phyloP scores from a whole-genome alignment of 2,113 vertebrate species.

The Prionailurus viverrinus region DNA sequence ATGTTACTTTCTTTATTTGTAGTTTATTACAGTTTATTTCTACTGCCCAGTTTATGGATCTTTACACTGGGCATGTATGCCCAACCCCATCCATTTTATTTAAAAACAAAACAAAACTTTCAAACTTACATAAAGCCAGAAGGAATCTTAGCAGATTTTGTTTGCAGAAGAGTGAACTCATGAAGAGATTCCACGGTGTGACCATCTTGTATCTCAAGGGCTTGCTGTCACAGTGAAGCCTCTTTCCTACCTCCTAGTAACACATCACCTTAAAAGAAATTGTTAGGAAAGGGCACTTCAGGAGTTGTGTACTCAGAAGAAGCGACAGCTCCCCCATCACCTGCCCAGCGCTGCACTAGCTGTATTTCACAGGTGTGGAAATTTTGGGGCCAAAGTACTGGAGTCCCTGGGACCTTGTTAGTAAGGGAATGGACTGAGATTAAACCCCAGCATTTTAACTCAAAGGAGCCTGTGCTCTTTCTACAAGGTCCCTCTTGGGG shows the following conservation, averaged over 20 bases:
- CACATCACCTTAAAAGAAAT: not conserved
- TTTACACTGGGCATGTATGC: not conserved
- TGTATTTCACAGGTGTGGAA: not conserved
- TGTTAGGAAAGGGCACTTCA: not conserved
- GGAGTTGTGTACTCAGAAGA: not conserved
- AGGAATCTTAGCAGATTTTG: constrained; percentile 6
- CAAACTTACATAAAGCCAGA: not conserved
- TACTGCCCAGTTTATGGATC: not conserved
- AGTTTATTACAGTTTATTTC: not conserved
- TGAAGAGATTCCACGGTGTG: not conserved
- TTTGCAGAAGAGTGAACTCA: not conserved
- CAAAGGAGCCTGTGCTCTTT: not conserved
- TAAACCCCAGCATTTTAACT: not conserved
- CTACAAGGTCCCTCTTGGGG: constrained; percentile 38
- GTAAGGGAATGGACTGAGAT: not conserved
- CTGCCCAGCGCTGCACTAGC: not conserved
- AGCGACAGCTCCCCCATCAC: not conserved
- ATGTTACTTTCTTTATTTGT: constrained; percentile 13
- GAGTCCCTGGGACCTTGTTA: not conserved
- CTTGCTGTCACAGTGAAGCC: not conserved
- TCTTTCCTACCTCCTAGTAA: not conserved
- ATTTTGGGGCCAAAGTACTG: too few relatives aligned
- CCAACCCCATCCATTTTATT: not conserved
- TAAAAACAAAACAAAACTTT: constrained; percentile 3
- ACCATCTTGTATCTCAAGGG: not conserved